Evolutionary conservation across 2,797 vertebrate genomes (phyloP), one percentile per base, ranked within the genome.

Genomic region (Alca torda): DNA sequence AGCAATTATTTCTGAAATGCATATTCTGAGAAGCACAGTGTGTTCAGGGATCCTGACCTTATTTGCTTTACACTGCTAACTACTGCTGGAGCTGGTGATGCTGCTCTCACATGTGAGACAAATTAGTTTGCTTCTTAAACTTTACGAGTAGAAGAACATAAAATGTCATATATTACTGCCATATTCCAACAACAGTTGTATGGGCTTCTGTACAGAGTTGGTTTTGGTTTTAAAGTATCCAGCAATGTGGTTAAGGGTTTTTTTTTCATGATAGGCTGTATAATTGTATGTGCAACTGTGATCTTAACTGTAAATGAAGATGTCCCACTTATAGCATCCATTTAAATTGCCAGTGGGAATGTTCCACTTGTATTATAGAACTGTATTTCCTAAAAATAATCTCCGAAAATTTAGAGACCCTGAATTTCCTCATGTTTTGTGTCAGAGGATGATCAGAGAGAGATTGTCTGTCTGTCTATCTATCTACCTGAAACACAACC

Each of bases 81-180:
- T 82, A 16, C 25, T 2, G 4, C 48, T 68, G 48, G 41, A 87
- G 24, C 25, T 57, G 30, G 16, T 72, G 68, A 63, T 10, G 13
- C 60, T 85, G 33, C 28, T 89, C 41, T 80, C 37, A 39, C n/a
- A 83, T 89, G 45, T 57, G 45, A 88, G 45, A 77, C 35, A 61
- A 77, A 85, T 89, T 76, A 87, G 74, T 92, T 85, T 91, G 5
- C 41, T 87, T 16, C 60, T 82, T 94, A 87, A 87, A 77, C 20
- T 74, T 91, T 31, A 46, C 25, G 18, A 85, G 39, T 30, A 78
- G 46, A 89, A 85, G 30, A 75, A 64, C 5, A 14, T 50, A 56
- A 85, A 73, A 77, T 60, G 37, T 68, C 12, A 2, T 74, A 21
- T 75, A 64, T 53, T 88, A 28, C 2, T 33, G 21, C 53, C 15